Evolutionary conservation across 2,113 vertebrate species (phyloP).

Genomic region (Pelusios castaneus): DNA sequence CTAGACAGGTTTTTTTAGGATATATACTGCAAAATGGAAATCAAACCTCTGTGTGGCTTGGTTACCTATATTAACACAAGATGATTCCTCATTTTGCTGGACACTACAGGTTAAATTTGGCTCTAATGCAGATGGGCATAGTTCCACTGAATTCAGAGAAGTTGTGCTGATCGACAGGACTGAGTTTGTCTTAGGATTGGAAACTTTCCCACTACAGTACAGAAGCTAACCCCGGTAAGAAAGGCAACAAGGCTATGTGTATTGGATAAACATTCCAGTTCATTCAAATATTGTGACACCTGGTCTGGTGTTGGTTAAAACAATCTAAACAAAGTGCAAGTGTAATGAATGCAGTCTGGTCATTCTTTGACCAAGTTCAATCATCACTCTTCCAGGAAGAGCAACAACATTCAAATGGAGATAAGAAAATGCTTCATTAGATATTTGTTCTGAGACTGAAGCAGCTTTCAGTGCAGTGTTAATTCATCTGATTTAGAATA

Average conservation of each 20-base stretch:
- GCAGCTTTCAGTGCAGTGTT: conserved; percentile 34
- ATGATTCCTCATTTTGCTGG: not conserved
- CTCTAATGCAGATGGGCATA: not conserved
- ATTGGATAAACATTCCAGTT: not conserved
- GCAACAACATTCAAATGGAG: conserved; percentile 59
- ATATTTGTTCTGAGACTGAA: not conserved
- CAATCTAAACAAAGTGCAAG: not conserved
- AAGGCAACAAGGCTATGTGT: not conserved
- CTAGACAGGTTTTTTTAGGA: not conserved
- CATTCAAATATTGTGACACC: conserved; percentile 34
- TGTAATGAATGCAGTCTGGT: conserved; percentile 15
- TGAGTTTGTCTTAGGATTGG: not conserved
- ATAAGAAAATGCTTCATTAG: conserved; percentile 44
- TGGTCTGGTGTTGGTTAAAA: not conserved
- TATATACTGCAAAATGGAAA: accelerated
- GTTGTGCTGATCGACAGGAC: accelerated
- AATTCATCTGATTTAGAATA: conserved; percentile 58
- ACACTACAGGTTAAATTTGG: not conserved
- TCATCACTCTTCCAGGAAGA: conserved; percentile 24
- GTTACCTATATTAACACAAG: not conserved
- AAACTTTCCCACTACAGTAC: accelerated
- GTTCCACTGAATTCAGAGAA: accelerated
- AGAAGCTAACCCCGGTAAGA: not conserved
- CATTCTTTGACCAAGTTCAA: not conserved
- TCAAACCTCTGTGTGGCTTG: accelerated